Percentiles rank a stretch among this genome's conserved stretches.
Evolutionary conservation across 2,888 invertebrate genomes (phyloP).

Genomic region (Aphodius granarius): DNA sequence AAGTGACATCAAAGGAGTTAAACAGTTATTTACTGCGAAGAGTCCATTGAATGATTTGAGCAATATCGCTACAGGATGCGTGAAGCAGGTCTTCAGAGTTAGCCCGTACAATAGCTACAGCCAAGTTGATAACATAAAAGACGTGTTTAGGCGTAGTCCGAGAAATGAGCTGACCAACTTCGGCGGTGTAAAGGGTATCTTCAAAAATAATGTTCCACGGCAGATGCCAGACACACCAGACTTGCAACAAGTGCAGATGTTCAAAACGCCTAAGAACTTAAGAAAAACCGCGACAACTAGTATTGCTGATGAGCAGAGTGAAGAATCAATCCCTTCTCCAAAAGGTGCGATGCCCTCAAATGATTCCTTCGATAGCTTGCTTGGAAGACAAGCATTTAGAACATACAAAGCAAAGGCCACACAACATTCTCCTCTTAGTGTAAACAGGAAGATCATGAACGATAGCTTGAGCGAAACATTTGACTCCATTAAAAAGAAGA

Average conservation of each 20-base stretch:
- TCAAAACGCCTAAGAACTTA: slow-evolving; percentile 36
- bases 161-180: not conserved
- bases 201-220: slow-evolving; percentile 48
- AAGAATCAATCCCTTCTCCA: slow-evolving; percentile 38
- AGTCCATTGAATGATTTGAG: slow-evolving; percentile 51
- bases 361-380: slow-evolving; percentile 18
- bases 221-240: slow-evolving; percentile 32
- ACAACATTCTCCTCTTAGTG: not conserved
- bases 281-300: slow-evolving; percentile 49
- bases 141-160: not conserved
- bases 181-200: slow-evolving; percentile 37
- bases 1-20: slow-evolving; percentile 37
- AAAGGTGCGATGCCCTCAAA: slow-evolving; percentile 33
- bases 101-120: slow-evolving; percentile 43
- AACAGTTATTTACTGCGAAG: slow-evolving; percentile 15
- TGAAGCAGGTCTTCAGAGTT: slow-evolving; percentile 39
- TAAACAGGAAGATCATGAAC: not conserved
- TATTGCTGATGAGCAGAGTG: slow-evolving; percentile 35
- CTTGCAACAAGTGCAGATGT: slow-evolving; percentile 35
- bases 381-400: not conserved
- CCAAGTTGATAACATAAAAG: slow-evolving; percentile 41
- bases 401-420: not conserved
- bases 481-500: not conserved
- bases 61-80: slow-evolving; percentile 43
- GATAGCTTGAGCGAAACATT: slow-evolving; percentile 5